phyloP scores from a whole-genome alignment of 2,888 invertebrate species.

The Sceliomorpha sp. region DNA sequence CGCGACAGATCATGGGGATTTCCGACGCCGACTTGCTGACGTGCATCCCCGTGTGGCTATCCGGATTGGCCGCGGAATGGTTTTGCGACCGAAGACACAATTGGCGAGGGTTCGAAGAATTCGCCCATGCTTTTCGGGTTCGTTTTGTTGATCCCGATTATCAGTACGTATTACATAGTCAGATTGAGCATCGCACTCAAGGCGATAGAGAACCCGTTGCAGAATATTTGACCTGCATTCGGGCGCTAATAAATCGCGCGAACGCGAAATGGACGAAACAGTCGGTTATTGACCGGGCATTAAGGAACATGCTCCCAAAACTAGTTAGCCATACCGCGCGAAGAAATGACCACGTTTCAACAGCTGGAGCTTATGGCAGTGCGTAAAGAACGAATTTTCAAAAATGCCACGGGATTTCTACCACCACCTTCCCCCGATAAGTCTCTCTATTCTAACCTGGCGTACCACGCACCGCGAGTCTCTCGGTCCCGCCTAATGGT shows the following conservation, averaged over 20 bases:
- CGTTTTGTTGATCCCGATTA: conserved; percentile 14
- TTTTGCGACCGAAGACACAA: conserved; percentile 5
- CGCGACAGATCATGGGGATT: background rate
- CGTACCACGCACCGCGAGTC: background rate
- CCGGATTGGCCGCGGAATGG: conserved; percentile 15
- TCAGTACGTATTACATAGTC: background rate
- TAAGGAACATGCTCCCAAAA: conserved; percentile 9
- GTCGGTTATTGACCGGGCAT: background rate
- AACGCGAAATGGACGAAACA: conserved; percentile 1
- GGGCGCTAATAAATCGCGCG: conserved; percentile 3
- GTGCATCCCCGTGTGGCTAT: background rate
- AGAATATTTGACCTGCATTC: conserved; percentile 23
- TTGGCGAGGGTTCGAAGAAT: conserved; percentile 8
- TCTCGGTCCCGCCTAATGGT: background rate
- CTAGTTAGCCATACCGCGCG: background rate
- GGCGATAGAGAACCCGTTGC: conserved; percentile 18
- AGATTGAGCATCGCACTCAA: conserved; percentile 11
- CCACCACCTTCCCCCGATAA: background rate
- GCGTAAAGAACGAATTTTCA: conserved; percentile 1
- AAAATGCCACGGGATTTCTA: background rate
- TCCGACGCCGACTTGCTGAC: background rate
- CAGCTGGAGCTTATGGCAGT: background rate
- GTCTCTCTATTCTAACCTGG: background rate
- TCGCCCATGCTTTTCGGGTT: conserved; percentile 2
- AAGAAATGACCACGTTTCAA: background rate